Evolutionary conservation across 2,888 invertebrate species (phyloP), one percentile per base, ranked within the genome.

Genomic region (Brenthis hecate): DNA sequence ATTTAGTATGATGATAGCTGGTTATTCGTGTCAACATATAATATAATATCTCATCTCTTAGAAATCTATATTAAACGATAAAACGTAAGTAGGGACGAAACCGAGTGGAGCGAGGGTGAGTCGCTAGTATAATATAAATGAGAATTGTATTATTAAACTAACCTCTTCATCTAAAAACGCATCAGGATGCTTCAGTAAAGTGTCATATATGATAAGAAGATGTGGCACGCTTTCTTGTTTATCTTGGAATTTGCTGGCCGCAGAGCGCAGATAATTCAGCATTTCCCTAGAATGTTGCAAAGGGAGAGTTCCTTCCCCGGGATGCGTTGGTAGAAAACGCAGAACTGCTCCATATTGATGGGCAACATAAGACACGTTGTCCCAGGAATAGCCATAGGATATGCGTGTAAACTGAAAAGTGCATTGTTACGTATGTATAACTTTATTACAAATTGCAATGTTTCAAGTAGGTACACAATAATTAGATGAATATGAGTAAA

Each of bases 161-260:
- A 97, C 97, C 94, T 95, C 94, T 85, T 95, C 95, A 87, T 95
- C 95, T 71, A 96, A 93, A 76, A 97, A 94, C 13, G 96, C 95
- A 77, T 95, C 93, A 48, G 94, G 94, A 76, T 91, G 86, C 71
- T 84, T 87, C 56, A 92, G 73, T 53, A 92, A 75, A 11, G 81
- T 85, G 48, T 92, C 89, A 62, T 83, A 91, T 50, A 92, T 94
- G 78, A 94, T 94, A 75, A 96, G 86, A 61, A 97, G 92, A 75
- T 94, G 93, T 82, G 95, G 95, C 54, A 95, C 91, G 73, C 96
- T 95, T 69, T 94, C 94, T 51, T 86, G 61, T 47, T 85, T 81
- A 69, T 92, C 92, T 68, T 64, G 85, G 54, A 73, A 87, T 58
- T 79, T 83, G 0, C 85, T 88, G 74, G 80, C 93, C 68, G 75